Percentiles rank a stretch among this genome's conserved stretches.
These are phyloP conservation scores for Hormiphora californensis DNA, from an alignment of 37 sponge, comb jelly and placozoan species.

Conservation along the genomic window DNA sequence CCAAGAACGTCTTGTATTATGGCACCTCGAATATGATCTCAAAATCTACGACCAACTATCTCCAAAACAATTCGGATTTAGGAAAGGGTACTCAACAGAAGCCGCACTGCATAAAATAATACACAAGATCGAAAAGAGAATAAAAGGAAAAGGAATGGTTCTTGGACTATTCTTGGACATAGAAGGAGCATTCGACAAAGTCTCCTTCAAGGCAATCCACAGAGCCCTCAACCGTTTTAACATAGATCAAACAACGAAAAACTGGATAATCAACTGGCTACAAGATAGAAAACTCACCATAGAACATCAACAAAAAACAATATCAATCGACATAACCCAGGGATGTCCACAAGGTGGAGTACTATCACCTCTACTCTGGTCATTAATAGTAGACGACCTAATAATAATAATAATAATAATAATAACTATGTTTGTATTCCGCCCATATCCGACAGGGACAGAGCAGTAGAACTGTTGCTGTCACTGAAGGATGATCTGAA, in stretches of 20 bases:
- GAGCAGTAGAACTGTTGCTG: too few species aligned
- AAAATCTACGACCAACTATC: background rate
- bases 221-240: background rate
- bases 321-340: background rate
- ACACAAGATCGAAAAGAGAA: background rate
- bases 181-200: conserved; percentile 41
- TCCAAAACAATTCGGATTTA: conserved; percentile 35
- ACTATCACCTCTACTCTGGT: conserved; percentile 31
- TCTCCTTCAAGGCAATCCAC: conserved; percentile 13
- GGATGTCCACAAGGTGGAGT: conserved; percentile 52
- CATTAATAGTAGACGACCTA: background rate
- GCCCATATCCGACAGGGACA: too few species aligned
- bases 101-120: conserved; percentile 2
- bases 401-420: background rate
- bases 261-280: conserved; percentile 40
- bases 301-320: background rate
- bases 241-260: background rate
- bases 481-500: too few species aligned
- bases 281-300: conserved; percentile 10
- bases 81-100: conserved; percentile 32
- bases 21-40: conserved; percentile 40
- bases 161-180: conserved; percentile 45
- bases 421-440: too few species aligned
- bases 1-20: conserved; percentile 7
- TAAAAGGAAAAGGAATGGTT: background rate